These are phyloP conservation scores for Drosophila anomalata DNA, from an alignment of 2,888 invertebrate genomes.

Conservation along the genomic window DNA sequence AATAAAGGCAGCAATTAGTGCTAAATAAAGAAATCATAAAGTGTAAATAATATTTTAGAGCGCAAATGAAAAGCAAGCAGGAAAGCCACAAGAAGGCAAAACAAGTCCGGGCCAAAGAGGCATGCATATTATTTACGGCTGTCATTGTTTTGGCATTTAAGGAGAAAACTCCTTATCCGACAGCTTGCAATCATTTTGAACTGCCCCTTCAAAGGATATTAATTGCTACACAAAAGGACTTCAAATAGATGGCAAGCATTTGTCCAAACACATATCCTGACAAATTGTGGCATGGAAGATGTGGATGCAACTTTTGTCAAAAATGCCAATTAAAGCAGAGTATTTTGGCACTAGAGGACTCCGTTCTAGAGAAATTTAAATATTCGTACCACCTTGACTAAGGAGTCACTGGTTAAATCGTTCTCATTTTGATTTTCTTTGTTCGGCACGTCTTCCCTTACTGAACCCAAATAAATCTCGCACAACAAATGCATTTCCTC, in stretches of 20 bases:
- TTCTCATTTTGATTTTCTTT: background rate
- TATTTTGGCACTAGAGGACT: conserved; percentile 10
- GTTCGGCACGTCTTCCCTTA: background rate
- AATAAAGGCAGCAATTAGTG: conserved; percentile 68
- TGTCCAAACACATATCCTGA: conserved; percentile 20
- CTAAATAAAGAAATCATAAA: conserved; percentile 76
- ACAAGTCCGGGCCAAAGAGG: background rate
- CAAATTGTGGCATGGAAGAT: conserved; percentile 29
- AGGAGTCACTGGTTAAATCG: background rate
- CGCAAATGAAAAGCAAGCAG: conserved; percentile 65
- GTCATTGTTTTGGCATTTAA: conserved; percentile 62
- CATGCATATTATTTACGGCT: conserved; percentile 63
- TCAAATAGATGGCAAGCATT: conserved; percentile 43
- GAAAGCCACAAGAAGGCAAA: conserved; percentile 34
- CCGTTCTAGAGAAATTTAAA: conserved; percentile 1
- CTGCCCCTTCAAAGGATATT: conserved; percentile 61
- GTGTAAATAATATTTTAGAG: conserved; percentile 69
- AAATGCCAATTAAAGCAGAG: conserved; percentile 60
- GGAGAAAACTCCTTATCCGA: conserved; percentile 46
- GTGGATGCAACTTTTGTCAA: conserved; percentile 18
- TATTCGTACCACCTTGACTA: background rate
- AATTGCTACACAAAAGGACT: conserved; percentile 56
- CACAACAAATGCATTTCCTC: conserved; percentile 47
- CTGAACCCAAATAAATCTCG: conserved; percentile 45
- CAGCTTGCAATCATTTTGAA: conserved; percentile 59